Base-by-base conservation (phyloP, 1,140 invertebrate species). In the Sesamia nonagrioides region DNA sequence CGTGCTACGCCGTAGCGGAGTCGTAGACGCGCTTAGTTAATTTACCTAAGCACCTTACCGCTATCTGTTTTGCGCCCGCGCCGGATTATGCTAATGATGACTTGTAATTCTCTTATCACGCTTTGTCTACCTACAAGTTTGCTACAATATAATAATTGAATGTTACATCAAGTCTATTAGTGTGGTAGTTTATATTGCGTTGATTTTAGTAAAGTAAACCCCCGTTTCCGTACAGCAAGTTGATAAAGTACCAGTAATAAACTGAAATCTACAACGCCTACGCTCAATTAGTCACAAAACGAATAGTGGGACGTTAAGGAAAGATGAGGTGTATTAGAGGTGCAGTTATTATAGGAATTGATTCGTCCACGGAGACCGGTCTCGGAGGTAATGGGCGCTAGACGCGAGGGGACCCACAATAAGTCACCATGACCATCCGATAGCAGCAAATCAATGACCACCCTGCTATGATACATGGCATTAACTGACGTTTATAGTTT, bases 21-120 rank as follows among this genome's bases (percentile, higher is more conserved):
- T 71, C 81, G 84, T 84, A 85, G 82, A 78, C 82, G 79, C 83
- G 74, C 80, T 87, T 81, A 84, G 80, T 90, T 92, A 94, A 94
- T 94, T 94, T 91, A 86, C 86, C 84, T 94, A 94, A 94, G 93
- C 91, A 91, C 81, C 93, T 94, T 94, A 94, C 84, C 88, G 92
- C 91, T 94, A 94, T 94, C 93, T 87, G 87, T 86, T 75, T 84
- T 85, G 88, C 87, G 87, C 91, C 87, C 87, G 91, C 90, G 86
- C 83, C 84, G 80, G 89, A 92, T 94, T 94, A 94, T 94, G 91
- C 86, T 89, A 93, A 94, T 94, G 86, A 79, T 81, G 81, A 81
- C 81, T 86, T 90, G 92, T 94, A 94, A 94, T 90, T 82, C 93
- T 84, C 85, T 94, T 94, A 94, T 94, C 93, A 85, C 66, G 84